Percentiles rank a stretch among this genome's conserved stretches.
These are phyloP conservation scores for Terebella lapidaria DNA, from an alignment of 2,888 invertebrate genomes.

Conservation along the genomic window DNA sequence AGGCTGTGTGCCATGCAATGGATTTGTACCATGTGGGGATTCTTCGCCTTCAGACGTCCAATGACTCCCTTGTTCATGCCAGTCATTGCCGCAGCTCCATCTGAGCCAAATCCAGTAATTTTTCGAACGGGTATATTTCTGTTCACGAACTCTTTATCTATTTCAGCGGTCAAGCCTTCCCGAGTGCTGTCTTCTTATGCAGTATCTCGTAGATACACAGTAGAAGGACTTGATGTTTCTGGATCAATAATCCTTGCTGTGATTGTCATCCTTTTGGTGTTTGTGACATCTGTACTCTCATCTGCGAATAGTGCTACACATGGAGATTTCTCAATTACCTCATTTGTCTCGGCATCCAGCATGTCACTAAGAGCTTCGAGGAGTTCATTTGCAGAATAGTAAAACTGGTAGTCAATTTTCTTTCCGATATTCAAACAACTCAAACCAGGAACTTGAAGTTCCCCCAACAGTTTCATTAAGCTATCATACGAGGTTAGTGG, in stretches of 20 bases:
- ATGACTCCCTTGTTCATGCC: not conserved
- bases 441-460: not conserved
- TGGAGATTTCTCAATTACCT: not conserved
- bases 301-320: not conserved
- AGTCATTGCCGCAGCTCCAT: not conserved
- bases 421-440: not conserved
- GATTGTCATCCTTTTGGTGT: not conserved
- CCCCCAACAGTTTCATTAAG: not conserved
- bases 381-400: not conserved
- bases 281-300: conserved; percentile 2
- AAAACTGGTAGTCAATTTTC: not conserved
- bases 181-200: not conserved
- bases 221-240: not conserved
- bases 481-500: not conserved
- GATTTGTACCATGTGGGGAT: conserved; percentile 1
- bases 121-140: not conserved
- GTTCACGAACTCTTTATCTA: not conserved
- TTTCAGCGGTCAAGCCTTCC: not conserved
- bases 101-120: not conserved
- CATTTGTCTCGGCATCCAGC: not conserved
- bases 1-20: conserved; percentile 5
- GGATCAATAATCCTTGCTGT: not conserved
- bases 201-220: not conserved
- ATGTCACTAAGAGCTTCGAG: not conserved
- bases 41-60: not conserved